Base-by-base conservation (phyloP, 2,888 invertebrate genomes). In the Bembecia ichneumoniformis region DNA sequence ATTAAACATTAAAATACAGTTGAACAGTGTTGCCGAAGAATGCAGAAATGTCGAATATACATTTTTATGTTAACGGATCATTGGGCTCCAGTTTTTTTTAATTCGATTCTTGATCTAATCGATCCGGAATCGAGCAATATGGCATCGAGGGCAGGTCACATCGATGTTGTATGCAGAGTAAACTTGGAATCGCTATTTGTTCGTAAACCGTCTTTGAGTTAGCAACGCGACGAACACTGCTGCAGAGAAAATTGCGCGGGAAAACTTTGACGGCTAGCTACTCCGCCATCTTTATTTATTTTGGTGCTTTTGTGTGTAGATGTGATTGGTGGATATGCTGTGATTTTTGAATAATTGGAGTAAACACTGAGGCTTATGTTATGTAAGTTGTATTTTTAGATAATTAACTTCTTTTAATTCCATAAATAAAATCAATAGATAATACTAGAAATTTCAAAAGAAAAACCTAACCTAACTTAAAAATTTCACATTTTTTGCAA, bases 51-150 rank as follows among this genome's bases (percentile, higher is more conserved):
- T 3, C 7, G 40, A n/a, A 40, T 40, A 40, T 40, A 11, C 11
- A 40, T 40, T 40, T 40, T 40, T 3, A 40, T 40, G 40, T 40
- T 40, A 40, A 40, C 40, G 51, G 55, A 57, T 50, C 55, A 54
- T 51, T 49, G 11, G 54, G 52, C 55, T 53, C 57, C 50, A 53
- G 53, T 55, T 55, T 51, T 51, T 53, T 53, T 47, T 52, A 49
- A 54, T 57, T 53, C 56, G 47, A 48, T 48, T 49, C 52, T 54
- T 54, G 54, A 51, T 54, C 51, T 36, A 51, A 53, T 28, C 28
- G 28, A 28, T 54, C 54, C 57, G 56, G 52, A 53, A 52, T 43
- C 44, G 44, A 47, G 35, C 48, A 51, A 51, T 51, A 49, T 49
- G 57, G 36, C 46, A 48, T 44, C 14, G 35, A 52, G 47, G 47